These are phyloP conservation scores for Capitella teleta DNA, from an alignment of 1,140 invertebrate genomes.

Conservation along the genomic window DNA sequence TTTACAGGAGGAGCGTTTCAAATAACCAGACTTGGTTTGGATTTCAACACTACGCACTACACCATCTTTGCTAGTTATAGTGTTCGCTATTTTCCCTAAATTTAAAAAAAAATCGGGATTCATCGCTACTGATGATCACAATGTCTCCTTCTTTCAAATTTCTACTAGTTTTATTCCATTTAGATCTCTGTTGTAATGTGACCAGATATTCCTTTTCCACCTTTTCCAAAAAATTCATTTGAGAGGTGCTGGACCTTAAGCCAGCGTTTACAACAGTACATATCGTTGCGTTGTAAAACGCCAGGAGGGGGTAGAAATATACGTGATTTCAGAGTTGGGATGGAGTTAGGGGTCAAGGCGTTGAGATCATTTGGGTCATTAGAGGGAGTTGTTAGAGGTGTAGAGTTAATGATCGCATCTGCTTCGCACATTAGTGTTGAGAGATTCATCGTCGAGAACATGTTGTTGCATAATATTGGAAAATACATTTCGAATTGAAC, in stretches of 20 bases:
- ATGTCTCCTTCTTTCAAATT: neutral
- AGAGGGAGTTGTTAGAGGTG: conserved; percentile 10
- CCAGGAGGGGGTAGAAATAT: conserved; percentile 3
- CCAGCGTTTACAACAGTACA: conserved; percentile 2
- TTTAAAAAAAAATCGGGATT: too few relatives aligned
- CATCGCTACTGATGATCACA: neutral
- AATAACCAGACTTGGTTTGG: too few relatives aligned
- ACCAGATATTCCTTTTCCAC: neutral
- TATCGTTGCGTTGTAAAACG: conserved; percentile 10
- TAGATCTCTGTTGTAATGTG: neutral
- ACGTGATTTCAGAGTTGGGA: conserved; percentile 3
- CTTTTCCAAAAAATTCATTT: neutral
- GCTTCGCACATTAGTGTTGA: too few relatives aligned
- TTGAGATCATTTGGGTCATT: neutral
- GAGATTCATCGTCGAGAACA: conserved; percentile 9
- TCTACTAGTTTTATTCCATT: neutral
- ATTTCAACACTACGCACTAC: too few relatives aligned
- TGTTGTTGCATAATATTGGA: neutral
- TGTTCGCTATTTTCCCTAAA: too few relatives aligned
- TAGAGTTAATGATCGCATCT: too few relatives aligned
- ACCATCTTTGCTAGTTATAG: too few relatives aligned
- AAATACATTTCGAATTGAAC: neutral
- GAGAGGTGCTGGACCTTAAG: neutral
- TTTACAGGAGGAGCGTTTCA: too few relatives aligned
- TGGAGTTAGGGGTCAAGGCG: conserved; percentile 4